A percentile compares a stretch with the other conserved stretches of the same genome.
Evolutionary conservation across 2,797 vertebrate species (phyloP).

Genomic region (Sebastes trivittatus): DNA sequence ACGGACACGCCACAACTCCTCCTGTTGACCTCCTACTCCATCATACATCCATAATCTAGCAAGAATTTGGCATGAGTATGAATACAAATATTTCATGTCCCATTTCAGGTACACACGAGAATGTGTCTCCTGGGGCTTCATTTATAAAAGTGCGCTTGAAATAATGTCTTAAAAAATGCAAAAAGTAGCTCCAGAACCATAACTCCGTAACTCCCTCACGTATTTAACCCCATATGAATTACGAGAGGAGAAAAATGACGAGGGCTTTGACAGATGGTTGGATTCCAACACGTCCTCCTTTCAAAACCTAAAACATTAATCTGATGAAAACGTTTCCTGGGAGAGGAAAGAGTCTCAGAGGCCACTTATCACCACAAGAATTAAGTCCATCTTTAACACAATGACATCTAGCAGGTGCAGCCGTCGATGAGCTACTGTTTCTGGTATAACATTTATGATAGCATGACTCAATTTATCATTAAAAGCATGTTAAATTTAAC

Average conservation of each 20-base stretch:
- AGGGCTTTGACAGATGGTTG: background rate
- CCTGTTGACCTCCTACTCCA: background rate
- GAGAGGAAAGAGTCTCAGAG: background rate
- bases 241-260: background rate
- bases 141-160: background rate
- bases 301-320: constrained; percentile 26
- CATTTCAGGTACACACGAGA: background rate
- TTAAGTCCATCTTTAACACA: background rate
- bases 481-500: background rate
- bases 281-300: background rate
- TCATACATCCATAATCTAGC: background rate
- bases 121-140: background rate
- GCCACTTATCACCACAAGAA: constrained; percentile 5
- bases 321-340: background rate
- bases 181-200: background rate
- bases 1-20: background rate
- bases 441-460: background rate
- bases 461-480: background rate
- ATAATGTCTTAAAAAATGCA: background rate
- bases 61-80: background rate
- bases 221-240: constrained; percentile 1
- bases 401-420: constrained; percentile 9
- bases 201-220: background rate
- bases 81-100: background rate
- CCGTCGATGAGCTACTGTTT: background rate